Evolutionary conservation across 2,797 vertebrate genomes (phyloP).

Genomic region (Poeciliopsis infans): DNA sequence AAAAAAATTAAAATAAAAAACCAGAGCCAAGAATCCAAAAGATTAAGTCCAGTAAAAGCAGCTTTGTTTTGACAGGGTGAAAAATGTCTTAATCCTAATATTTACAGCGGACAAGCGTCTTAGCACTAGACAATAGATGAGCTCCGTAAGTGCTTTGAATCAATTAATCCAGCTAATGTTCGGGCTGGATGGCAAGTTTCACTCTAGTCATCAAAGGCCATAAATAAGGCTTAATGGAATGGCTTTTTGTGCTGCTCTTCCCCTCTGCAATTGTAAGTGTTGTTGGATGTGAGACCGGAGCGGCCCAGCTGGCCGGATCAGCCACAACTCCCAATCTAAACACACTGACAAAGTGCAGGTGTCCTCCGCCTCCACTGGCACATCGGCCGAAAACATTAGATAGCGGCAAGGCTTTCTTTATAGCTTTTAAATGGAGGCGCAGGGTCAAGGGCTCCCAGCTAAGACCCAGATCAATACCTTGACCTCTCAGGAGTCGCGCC

Average conservation of each 20-base stretch:
- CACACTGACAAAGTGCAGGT: slow-evolving; percentile 89
- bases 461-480: slow-evolving; percentile 79
- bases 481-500: slow-evolving; percentile 46
- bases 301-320: slow-evolving; percentile 80
- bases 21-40: slow-evolving; percentile 74
- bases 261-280: slow-evolving; percentile 79
- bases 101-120: slow-evolving; percentile 75
- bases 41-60: slow-evolving; percentile 74
- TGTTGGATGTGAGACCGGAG: slow-evolving; percentile 70
- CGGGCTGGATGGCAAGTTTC: slow-evolving; percentile 66
- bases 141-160: slow-evolving; percentile 80
- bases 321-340: slow-evolving; percentile 81
- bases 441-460: slow-evolving; percentile 85
- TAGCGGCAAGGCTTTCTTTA: slow-evolving; percentile 85
- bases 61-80: slow-evolving; percentile 83
- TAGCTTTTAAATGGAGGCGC: slow-evolving; percentile 84
- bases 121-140: slow-evolving; percentile 73
- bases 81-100: slow-evolving; percentile 75
- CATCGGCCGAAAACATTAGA: slow-evolving; percentile 84
- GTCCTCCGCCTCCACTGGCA: slow-evolving; percentile 80
- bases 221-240: slow-evolving; percentile 77
- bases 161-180: slow-evolving; percentile 79
- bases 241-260: slow-evolving; percentile 72
- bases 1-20: slow-evolving; percentile 3
- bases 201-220: slow-evolving; percentile 72